Evolutionary conservation across 2,888 invertebrate genomes (phyloP).

Genomic region (Antheraea yamamai): DNA sequence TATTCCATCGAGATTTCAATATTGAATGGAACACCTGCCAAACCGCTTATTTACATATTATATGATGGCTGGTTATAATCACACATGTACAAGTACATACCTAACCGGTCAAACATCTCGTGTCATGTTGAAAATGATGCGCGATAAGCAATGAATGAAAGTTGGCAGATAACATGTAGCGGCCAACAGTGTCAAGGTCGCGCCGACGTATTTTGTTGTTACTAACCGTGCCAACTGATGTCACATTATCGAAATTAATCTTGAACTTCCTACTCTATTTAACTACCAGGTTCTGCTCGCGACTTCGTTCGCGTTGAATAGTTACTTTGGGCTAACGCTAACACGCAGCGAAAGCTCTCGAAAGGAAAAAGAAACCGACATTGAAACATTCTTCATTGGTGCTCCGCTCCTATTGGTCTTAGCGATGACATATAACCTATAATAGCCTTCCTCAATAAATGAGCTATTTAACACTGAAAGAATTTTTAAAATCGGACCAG

Average conservation of each 20-base stretch:
- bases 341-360: too few relatives aligned
- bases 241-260: constrained; percentile 27
- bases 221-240: constrained; percentile 50
- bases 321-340: too few relatives aligned
- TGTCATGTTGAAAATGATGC: constrained; percentile 20
- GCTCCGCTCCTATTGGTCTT: too few relatives aligned
- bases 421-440: too few relatives aligned
- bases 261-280: constrained; percentile 20
- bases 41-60: background rate
- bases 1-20: background rate
- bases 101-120: constrained; percentile 17
- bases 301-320: too few relatives aligned
- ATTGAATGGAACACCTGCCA: background rate
- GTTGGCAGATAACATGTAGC: constrained; percentile 60
- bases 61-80: background rate
- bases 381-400: too few relatives aligned
- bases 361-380: too few relatives aligned
- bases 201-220: constrained; percentile 39
- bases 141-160: constrained; percentile 59
- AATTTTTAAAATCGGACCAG: too few relatives aligned
- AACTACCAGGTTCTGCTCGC: too few relatives aligned
- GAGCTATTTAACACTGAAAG: too few relatives aligned
- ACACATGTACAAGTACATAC: background rate
- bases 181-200: constrained; percentile 67
- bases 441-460: too few relatives aligned